Conservation (phyloP, 2,113 vertebrate genomes). For the Pelobates fuscus region DNA sequence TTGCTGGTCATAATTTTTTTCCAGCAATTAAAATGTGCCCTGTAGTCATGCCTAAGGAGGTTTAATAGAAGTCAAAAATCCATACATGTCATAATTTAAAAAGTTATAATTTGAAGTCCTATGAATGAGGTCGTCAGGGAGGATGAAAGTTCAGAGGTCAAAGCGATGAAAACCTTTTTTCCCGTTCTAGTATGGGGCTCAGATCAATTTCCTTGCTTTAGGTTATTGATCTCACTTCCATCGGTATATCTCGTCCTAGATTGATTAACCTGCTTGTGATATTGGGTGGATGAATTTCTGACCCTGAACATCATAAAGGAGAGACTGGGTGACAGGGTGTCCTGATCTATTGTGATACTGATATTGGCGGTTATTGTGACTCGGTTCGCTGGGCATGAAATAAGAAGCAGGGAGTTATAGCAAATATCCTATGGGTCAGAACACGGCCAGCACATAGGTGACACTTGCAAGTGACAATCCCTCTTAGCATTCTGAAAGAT, state of each 20-base stretch:
- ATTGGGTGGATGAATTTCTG: conserved; percentile 65
- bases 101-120: conserved; percentile 29
- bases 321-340: conserved; percentile 37
- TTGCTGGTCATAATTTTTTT: conserved; percentile 19
- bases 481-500: conserved; percentile 17
- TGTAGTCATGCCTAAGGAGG: conserved; percentile 34
- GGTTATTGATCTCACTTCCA: conserved; percentile 78
- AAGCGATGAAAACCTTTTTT: conserved; percentile 78
- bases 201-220: conserved; percentile 87
- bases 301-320: conserved; percentile 58
- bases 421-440: conserved; percentile 25
- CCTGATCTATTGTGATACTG: conserved; percentile 41
- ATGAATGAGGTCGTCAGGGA: conserved; percentile 32
- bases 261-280: conserved; percentile 63
- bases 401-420: conserved; percentile 43
- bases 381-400: conserved; percentile 41
- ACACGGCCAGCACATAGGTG: conserved; percentile 14
- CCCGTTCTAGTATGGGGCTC: conserved; percentile 76
- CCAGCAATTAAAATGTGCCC: conserved; percentile 38
- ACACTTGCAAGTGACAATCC: conserved; percentile 30
- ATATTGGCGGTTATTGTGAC: conserved; percentile 39
- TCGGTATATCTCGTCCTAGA: conserved; percentile 67
- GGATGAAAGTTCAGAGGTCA: conserved; percentile 78
- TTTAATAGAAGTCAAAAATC: conserved; percentile 23
- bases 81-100: conserved; percentile 40